Evolutionary conservation across 2,113 vertebrate species (phyloP).

Genomic region (Psilopsiagon aurifrons): DNA sequence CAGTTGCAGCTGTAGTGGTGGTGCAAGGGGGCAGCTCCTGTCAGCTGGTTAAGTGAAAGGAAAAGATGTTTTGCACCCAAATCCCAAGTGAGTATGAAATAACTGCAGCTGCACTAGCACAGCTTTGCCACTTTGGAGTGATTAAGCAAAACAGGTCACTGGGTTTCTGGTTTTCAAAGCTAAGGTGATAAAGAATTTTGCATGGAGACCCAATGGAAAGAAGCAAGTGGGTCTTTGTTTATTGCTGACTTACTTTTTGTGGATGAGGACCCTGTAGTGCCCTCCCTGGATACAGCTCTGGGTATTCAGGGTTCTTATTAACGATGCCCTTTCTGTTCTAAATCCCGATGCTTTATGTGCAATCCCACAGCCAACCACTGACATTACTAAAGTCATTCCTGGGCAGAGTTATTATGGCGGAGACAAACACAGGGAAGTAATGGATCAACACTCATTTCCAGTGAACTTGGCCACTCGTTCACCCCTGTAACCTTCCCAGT

Average conservation of each 20-base stretch:
- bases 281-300: neutral
- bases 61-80: neutral
- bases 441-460: conserved; percentile 27
- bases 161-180: neutral
- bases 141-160: neutral
- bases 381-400: neutral
- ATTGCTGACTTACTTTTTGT: neutral
- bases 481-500: neutral
- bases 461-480: neutral
- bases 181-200: neutral
- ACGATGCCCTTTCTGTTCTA: neutral
- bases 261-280: neutral
- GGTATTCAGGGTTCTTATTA: neutral
- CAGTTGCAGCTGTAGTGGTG: neutral
- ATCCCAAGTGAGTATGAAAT: neutral
- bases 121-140: neutral
- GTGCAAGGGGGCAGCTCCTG: neutral
- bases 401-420: neutral
- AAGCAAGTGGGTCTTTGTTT: neutral
- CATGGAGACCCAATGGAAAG: neutral
- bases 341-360: neutral
- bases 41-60: neutral
- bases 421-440: neutral
- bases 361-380: neutral
- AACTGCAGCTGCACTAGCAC: neutral